phyloP scores from a whole-genome alignment of 1,140 invertebrate species.

The Brachionus sp. region DNA sequence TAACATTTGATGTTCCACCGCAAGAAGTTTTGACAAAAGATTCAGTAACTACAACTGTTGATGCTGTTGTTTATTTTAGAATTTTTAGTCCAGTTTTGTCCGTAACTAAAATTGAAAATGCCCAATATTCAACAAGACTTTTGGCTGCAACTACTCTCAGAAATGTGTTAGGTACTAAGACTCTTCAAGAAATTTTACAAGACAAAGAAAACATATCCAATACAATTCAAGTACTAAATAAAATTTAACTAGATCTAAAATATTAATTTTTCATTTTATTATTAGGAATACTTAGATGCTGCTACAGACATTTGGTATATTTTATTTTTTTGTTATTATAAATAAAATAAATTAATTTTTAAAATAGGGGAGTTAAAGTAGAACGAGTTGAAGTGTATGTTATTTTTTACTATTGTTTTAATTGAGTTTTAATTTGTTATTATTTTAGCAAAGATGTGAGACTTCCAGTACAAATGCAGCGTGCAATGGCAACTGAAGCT shows the following conservation, averaged over 20 bases:
- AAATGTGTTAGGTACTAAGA: slow-evolving; percentile 46
- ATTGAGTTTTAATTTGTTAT: background rate
- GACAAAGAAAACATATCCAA: slow-evolving; percentile 44
- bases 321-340: background rate
- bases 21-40: slow-evolving; percentile 48
- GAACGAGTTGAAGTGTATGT: slow-evolving; percentile 39
- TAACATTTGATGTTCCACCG: slow-evolving; percentile 47
- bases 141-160: slow-evolving; percentile 47
- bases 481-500: slow-evolving; percentile 56
- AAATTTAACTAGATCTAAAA: background rate
- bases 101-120: slow-evolving; percentile 47
- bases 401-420: background rate
- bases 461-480: slow-evolving; percentile 52
- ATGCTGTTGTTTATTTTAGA: slow-evolving; percentile 36
- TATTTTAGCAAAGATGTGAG: slow-evolving; percentile 48
- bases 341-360: background rate
- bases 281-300: slow-evolving; percentile 31
- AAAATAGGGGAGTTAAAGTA: slow-evolving; percentile 16
- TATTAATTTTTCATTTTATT: background rate
- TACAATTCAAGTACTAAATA: background rate
- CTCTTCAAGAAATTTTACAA: slow-evolving; percentile 47
- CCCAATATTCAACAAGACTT: slow-evolving; percentile 45
- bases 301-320: slow-evolving; percentile 44
- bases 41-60: slow-evolving; percentile 46
- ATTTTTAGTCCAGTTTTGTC: slow-evolving; percentile 12